phyloP scores from a whole-genome alignment of 2,113 vertebrate genomes.

The Taxidea taxus region DNA sequence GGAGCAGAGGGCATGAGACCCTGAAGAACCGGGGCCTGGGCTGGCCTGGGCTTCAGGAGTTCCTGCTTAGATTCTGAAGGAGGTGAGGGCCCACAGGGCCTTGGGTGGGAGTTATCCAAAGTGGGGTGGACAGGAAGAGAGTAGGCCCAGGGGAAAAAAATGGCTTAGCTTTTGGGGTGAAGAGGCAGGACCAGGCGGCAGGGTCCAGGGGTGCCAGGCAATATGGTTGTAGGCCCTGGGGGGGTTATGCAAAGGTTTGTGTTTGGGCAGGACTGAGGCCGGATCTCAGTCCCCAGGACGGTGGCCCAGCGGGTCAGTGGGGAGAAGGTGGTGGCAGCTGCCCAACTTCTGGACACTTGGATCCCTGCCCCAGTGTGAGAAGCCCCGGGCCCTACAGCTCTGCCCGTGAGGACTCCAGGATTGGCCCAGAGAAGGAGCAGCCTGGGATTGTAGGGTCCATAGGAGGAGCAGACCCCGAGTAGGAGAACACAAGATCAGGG shows the following conservation, averaged over 20 bases:
- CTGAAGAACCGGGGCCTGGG: not conserved
- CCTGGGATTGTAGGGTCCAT: not conserved
- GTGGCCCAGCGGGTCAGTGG: conserved; percentile 56
- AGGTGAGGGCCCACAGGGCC: conserved; percentile 20
- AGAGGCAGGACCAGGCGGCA: not conserved
- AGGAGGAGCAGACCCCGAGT: conserved; percentile 23
- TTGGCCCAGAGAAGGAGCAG: not conserved
- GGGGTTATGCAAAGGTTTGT: not conserved
- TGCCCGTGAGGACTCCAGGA: not conserved
- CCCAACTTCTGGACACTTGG: not conserved
- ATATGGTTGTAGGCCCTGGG: not conserved
- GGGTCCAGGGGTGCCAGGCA: not conserved
- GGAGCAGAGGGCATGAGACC: conserved; percentile 1
- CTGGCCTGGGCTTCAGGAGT: not conserved
- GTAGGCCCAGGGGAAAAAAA: conserved; percentile 23
- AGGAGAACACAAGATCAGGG: not conserved
- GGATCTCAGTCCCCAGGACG: not conserved
- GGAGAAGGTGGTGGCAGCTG: conserved; percentile 22
- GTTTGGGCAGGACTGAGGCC: not conserved
- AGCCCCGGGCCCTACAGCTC: not conserved
- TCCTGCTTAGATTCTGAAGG: not conserved
- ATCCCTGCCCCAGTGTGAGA: not conserved
- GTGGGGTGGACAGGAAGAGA: conserved; percentile 35
- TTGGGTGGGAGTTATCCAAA: conserved; percentile 36
- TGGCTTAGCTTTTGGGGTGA: not conserved